phyloP scores from a whole-genome alignment of 2,797 vertebrate species.

The Acanthornis magna region DNA sequence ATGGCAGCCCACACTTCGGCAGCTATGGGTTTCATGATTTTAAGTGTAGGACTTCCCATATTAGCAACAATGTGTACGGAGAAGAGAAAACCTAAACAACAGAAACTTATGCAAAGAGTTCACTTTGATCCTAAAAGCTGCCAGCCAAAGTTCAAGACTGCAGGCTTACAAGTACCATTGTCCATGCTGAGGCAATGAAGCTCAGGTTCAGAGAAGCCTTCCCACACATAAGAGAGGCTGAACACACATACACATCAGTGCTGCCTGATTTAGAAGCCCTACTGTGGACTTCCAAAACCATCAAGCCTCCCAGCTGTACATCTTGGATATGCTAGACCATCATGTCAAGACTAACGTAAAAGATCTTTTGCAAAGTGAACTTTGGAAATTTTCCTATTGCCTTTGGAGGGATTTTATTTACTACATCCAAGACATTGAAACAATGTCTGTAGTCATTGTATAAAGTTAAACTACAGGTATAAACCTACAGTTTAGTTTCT shows the following conservation, averaged over 20 bases:
- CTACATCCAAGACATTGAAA: background rate
- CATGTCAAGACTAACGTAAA: background rate
- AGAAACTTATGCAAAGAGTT: background rate
- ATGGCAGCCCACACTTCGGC: conserved; percentile 7
- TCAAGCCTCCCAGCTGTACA: background rate
- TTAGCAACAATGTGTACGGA: background rate
- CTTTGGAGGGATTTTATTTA: background rate
- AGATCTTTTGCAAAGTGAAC: background rate
- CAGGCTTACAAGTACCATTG: background rate
- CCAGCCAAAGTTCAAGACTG: background rate
- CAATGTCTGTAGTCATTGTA: conserved; percentile 19
- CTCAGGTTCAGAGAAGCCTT: background rate
- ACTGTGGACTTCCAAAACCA: background rate
- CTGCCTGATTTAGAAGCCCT: background rate
- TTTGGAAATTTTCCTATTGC: background rate
- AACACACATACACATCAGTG: rapidly evolving
- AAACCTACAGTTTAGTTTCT: conserved; percentile 55
- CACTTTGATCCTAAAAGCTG: background rate
- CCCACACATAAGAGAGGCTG: background rate
- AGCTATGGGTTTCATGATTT: conserved; percentile 27
- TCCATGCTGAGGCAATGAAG: background rate
- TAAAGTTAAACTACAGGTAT: conserved; percentile 31
- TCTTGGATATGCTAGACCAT: background rate
- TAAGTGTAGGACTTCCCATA: background rate
- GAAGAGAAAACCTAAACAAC: background rate